Conservation (phyloP, 2,888 invertebrate genomes). For the Zaprionus obscuricornis region DNA sequence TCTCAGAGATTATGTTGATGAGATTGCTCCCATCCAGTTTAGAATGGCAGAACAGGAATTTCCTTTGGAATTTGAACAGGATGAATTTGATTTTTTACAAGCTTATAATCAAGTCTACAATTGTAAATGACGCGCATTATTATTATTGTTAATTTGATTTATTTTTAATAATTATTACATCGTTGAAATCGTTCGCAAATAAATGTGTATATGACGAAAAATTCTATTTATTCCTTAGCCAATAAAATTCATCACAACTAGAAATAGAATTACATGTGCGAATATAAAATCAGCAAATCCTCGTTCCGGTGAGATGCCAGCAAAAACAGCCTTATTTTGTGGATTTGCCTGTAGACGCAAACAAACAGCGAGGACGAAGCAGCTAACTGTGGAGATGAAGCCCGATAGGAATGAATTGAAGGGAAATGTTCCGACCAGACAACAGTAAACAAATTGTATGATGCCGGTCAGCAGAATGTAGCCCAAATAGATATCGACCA, state of each 20-base stretch:
- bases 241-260: slow-evolving; percentile 99
- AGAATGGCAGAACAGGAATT: slow-evolving; percentile 64
- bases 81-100: slow-evolving; percentile 48
- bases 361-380: slow-evolving; percentile 98
- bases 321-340: slow-evolving; percentile 96
- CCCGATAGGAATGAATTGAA: slow-evolving; percentile 99
- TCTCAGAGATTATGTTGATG: slow-evolving; percentile 69
- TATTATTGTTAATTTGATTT: slow-evolving; percentile 22
- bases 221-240: slow-evolving; percentile 86
- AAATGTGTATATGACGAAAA: slow-evolving; percentile 18
- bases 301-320: slow-evolving; percentile 96
- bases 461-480: slow-evolving; percentile 98
- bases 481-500: slow-evolving; percentile 97
- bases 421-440: slow-evolving; percentile 98
- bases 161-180: slow-evolving; percentile 47
- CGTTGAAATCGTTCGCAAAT: slow-evolving; percentile 19
- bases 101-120: slow-evolving; percentile 43
- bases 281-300: slow-evolving; percentile 99
- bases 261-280: slow-evolving; percentile 97
- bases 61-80: slow-evolving; percentile 27
- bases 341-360: slow-evolving; percentile 98
- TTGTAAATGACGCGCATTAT: slow-evolving; percentile 1
- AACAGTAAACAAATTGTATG: slow-evolving; percentile 97
- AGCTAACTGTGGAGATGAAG: slow-evolving; percentile 98
- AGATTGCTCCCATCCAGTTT: slow-evolving; percentile 51